Percentiles rank a stretch among this genome's conserved stretches.
phyloP scores from a whole-genome alignment of 1,140 invertebrate genomes.

The Grapholita molesta region DNA sequence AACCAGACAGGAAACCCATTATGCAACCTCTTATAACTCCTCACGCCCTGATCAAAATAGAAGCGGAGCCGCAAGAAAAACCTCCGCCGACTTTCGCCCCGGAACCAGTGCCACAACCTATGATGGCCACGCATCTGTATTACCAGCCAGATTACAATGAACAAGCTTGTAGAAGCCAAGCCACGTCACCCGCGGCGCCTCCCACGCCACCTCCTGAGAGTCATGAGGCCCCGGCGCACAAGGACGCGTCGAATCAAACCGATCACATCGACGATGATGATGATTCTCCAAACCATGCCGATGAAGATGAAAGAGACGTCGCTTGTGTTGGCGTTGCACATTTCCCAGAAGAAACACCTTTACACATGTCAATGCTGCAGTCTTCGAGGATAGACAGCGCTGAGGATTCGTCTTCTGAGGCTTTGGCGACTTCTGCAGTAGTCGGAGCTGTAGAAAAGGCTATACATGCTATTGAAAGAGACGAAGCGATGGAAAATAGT shows the following conservation, averaged over 20 bases:
- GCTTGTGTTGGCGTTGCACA: constrained; percentile 69
- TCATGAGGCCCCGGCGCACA: constrained; percentile 79
- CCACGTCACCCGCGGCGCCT: constrained; percentile 74
- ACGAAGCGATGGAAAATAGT: constrained; percentile 52
- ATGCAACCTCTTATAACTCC: constrained; percentile 80
- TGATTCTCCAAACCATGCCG: constrained; percentile 62
- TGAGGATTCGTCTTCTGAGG: constrained; percentile 62
- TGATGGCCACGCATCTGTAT: constrained; percentile 76
- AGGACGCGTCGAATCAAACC: constrained; percentile 89
- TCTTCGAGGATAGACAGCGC: constrained; percentile 52
- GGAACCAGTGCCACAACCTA: constrained; percentile 80
- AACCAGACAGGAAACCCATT: constrained; percentile 76
- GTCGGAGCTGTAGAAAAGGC: constrained; percentile 62
- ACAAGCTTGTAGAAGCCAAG: constrained; percentile 78
- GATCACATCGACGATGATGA: constrained; percentile 81
- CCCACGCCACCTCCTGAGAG: constrained; percentile 81
- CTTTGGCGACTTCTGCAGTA: constrained; percentile 41
- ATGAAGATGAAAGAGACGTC: constrained; percentile 77
- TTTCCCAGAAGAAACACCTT: constrained; percentile 52
- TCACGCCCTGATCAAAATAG: constrained; percentile 82
- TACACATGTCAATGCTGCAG: constrained; percentile 44
- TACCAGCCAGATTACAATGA: constrained; percentile 74
- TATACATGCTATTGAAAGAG: constrained; percentile 67
- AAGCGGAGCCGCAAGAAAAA: constrained; percentile 78
- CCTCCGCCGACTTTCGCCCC: constrained; percentile 67